These are phyloP conservation scores for Etheostoma cragini DNA, from an alignment of 2,113 vertebrate species.

Conservation along the genomic window DNA sequence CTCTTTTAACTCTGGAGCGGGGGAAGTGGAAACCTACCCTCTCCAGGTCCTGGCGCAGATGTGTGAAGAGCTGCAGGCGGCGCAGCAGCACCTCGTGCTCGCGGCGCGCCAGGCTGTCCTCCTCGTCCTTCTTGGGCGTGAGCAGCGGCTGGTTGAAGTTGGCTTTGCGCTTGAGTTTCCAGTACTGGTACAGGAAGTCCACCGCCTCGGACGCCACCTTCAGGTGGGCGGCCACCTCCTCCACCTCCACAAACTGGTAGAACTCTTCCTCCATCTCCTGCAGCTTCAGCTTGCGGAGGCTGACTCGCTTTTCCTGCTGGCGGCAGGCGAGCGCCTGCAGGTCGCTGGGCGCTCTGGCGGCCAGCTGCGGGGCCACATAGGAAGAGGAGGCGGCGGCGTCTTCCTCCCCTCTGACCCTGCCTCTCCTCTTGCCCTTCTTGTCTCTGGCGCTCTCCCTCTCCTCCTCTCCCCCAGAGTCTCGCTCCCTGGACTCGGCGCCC, in stretches of 20 bases:
- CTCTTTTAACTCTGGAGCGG: background rate
- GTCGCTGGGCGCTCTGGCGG: background rate
- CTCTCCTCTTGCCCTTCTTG: constrained; percentile 57
- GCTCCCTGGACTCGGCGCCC: constrained; percentile 68
- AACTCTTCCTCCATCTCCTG: constrained; percentile 97
- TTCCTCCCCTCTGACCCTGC: constrained; percentile 53
- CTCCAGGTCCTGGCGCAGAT: constrained; percentile 97
- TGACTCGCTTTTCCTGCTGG: constrained; percentile 88
- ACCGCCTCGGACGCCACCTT: constrained; percentile 86
- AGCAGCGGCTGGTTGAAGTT: constrained; percentile 97
- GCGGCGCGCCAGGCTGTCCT: constrained; percentile 94
- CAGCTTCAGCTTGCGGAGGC: constrained; percentile 92
- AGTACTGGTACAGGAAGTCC: constrained; percentile 96
- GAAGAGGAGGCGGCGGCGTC: constrained; percentile 23
- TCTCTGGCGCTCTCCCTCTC: constrained; percentile 40
- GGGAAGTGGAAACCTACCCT: constrained; percentile 85
- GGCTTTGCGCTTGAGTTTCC: constrained; percentile 96
- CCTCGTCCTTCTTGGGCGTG: constrained; percentile 95
- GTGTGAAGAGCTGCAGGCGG: constrained; percentile 95
- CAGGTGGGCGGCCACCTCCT: constrained; percentile 87
- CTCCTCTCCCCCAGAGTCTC: constrained; percentile 61
- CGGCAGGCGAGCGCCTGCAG: constrained; percentile 80
- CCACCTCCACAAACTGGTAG: constrained; percentile 89
- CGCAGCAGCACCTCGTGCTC: constrained; percentile 96
- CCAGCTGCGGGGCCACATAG: constrained; percentile 51